A percentile compares a stretch with the other conserved stretches of the same genome.
These are phyloP conservation scores for Psammodynastes pulverulentus DNA, from an alignment of 2,113 vertebrate genomes.

Conservation along the genomic window DNA sequence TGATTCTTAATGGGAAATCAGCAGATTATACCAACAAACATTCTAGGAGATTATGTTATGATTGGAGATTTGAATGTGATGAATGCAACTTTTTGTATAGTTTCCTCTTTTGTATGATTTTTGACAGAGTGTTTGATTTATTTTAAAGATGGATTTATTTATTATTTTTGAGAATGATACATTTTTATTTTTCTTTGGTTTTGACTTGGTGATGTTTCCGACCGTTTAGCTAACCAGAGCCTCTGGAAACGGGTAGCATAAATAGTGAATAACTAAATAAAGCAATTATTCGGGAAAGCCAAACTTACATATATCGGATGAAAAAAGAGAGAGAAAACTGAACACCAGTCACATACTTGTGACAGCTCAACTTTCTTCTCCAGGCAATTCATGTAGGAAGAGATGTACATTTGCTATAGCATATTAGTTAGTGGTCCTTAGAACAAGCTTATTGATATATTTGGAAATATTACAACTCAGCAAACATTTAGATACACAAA, in stretches of 20 bases:
- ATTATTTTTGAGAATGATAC: background rate
- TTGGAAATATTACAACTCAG: conserved; percentile 32
- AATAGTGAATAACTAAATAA: background rate
- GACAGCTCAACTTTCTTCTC: background rate
- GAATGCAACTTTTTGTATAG: background rate
- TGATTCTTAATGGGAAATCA: background rate
- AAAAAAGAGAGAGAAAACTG: background rate
- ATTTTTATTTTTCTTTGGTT: background rate
- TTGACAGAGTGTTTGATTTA: background rate
- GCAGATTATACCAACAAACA: background rate
- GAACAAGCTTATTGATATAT: background rate
- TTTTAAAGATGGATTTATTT: background rate
- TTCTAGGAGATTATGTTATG: background rate
- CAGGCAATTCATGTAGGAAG: background rate
- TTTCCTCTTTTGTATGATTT: background rate
- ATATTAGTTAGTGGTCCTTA: background rate
- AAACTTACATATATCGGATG: background rate
- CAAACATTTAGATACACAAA: conserved; percentile 30
- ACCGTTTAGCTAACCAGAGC: background rate
- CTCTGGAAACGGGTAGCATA: background rate
- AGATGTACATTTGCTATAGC: background rate
- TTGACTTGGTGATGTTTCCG: background rate
- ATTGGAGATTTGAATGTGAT: background rate
- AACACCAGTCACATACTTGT: background rate
- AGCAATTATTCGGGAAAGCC: background rate